Evolutionary conservation across 2,113 vertebrate species (phyloP), one percentile per base, ranked within the genome.

Genomic region (Etheostoma cragini): DNA sequence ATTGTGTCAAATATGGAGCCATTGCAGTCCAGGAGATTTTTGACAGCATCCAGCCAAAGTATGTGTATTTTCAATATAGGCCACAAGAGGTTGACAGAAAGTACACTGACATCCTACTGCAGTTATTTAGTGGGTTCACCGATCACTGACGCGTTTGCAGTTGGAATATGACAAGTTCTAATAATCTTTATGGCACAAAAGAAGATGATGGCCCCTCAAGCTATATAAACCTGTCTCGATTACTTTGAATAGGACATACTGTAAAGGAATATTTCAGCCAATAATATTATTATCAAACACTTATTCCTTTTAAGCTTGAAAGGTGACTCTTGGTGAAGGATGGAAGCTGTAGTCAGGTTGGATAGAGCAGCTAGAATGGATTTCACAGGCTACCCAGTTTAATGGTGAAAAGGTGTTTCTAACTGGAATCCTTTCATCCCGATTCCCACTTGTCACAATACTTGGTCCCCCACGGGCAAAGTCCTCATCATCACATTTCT

Each of bases 41-140:
- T 93, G 98, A 99, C 94, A 95, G 94, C 89, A 99, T 99, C 90
- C 98, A 99, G 82, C 96, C 98, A 86, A 99, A 99, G 98, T 98
- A 92, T 95, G 97, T 96, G 4, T 8, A 8, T 60, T 35, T 58
- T 68, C 61, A 33, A 1, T 11, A 10, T 6, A 15, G 62, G n/a
- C 57, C 7, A 11, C 11, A 54, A 53, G 1, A 35, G 49, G 45
- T 47, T 62, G 26, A 35, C n/a, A 26, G 12, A 74, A 30, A 26
- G 7, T 21, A 4, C 24, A 26, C 24, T 15, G 15, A 47, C 22
- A 8, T 42, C 8, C 63, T 58, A 70, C 64, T 45, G 19, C 33
- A 26, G 45, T 47, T 70, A 19, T 24, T 52, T 30, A 4, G 19
- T 52, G 24, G 8, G 17, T 42, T 64, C 14, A 16, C 57, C 8